These are phyloP conservation scores for Tiliqua scincoides DNA, from an alignment of 2,113 vertebrate species.

Conservation along the genomic window DNA sequence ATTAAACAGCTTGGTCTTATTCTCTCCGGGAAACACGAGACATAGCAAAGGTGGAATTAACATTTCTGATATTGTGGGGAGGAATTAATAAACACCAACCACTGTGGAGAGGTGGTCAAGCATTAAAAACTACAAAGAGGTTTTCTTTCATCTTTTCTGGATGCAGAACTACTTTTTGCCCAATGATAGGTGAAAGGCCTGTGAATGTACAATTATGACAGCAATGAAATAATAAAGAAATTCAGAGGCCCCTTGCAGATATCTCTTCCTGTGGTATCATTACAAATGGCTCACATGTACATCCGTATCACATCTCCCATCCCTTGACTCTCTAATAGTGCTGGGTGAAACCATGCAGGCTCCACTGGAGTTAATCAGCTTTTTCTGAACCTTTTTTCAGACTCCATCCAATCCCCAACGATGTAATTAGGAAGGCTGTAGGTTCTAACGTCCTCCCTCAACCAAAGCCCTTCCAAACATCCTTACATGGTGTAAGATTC, in stretches of 20 bases:
- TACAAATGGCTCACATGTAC: neutral
- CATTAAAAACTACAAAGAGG: slow-evolving; percentile 14
- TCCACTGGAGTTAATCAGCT: neutral
- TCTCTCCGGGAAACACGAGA: slow-evolving; percentile 53
- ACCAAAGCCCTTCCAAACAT: no score
- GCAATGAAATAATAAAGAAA: neutral
- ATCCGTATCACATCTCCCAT: neutral
- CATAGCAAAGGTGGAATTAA: slow-evolving; percentile 67
- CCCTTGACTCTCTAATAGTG: neutral
- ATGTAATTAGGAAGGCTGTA: no score
- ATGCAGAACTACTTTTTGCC: slow-evolving; percentile 20
- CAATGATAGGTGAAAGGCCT: neutral
- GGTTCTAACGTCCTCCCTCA: no score
- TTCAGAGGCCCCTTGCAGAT: neutral
- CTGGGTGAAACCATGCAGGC: neutral
- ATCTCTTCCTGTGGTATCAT: neutral
- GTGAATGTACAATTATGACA: neutral
- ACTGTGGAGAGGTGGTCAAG: slow-evolving; percentile 8
- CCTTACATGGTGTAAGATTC: no score
- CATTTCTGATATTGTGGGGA: slow-evolving; percentile 69
- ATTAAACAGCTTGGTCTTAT: slow-evolving; percentile 67
- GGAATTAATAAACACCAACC: slow-evolving; percentile 67
- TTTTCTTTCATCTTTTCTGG: slow-evolving; percentile 59
- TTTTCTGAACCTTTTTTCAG: no score
- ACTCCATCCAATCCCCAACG: no score